Base-by-base conservation (phyloP, 2,888 invertebrate species). In the Augiades crinisus region DNA sequence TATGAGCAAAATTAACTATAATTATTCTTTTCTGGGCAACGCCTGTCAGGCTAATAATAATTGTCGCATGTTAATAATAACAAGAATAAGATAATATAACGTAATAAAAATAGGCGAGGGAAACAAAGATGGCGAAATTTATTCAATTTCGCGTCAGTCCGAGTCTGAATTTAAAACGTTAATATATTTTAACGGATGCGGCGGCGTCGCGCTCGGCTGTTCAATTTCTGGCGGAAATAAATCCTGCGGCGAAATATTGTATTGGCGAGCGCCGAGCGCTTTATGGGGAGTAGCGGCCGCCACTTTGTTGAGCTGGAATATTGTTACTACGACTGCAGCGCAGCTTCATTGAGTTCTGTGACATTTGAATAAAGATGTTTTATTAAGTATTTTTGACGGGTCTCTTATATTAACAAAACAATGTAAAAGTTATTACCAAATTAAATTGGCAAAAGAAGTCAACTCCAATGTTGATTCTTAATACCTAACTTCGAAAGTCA, bases 191-290 rank as follows among this genome's bases (percentile, higher is more conserved):
- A 50, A 50, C 43, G 47, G 47, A 54, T 51, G 50, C 55, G 55
- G 50, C 55, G 55, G 22, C 50, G 31, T 19, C 43, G 43, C 49
- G 57, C 57, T 54, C 54, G 51, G 46, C 59, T 53, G 58, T 65
- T 63, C 61, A 63, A 63, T 61, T 60, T 64, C 55, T 53, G 55
- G 47, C 47, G 47, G 49, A 61, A 59, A 65, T 63, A 62, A 62
- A 63, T 65, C 60, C 56, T 52, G 53, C 36, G 54, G 51, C 58
- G 57, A 61, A 62, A 64, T 64, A 56, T 54, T 54, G 55, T 55
- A 59, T 58, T 54, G 55, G 54, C 53, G 56, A 59, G 17, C 14
- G 13, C 34, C 49, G 24, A 14, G 41, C 43, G 36, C 43, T 50
- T 50, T 50, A 50, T 50, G 43, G 50, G 36, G 43, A 43, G 43